A percentile compares a stretch with the other conserved stretches of the same genome.
Evolutionary conservation across 1,140 invertebrate species (phyloP).

Genomic region (Anadara kagoshimensis): DNA sequence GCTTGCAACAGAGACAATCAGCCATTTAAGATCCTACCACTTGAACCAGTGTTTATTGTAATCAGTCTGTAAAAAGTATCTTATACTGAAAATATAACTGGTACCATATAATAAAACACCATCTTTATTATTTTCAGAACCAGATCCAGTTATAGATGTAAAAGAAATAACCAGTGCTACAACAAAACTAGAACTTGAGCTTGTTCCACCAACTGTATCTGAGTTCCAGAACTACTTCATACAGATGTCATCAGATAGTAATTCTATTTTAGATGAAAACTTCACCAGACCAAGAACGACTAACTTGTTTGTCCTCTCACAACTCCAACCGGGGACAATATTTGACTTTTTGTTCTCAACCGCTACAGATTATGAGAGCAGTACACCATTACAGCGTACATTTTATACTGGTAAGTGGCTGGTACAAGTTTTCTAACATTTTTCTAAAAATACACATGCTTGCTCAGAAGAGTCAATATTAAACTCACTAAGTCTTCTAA

Average conservation of each 20-base stretch:
- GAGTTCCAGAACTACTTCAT: constrained; percentile 30
- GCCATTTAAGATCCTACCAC: too few relatives aligned
- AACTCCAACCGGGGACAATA: constrained; percentile 30
- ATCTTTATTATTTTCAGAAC: constrained; percentile 37
- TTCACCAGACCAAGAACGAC: constrained; percentile 3
- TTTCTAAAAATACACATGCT: too few relatives aligned
- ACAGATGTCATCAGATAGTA: constrained; percentile 29
- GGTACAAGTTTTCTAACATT: too few relatives aligned
- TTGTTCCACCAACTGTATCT: constrained; percentile 39
- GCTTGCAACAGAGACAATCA: too few relatives aligned
- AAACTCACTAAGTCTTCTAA: neutral
- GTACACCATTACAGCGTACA: constrained; percentile 11
- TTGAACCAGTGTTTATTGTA: neutral
- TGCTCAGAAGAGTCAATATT: neutral
- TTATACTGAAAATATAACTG: neutral
- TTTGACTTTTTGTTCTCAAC: constrained; percentile 32
- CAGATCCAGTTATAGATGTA: constrained; percentile 41
- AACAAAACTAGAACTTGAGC: constrained; percentile 30
- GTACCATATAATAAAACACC: neutral
- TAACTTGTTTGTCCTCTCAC: constrained; percentile 22
- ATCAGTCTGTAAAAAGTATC: neutral
- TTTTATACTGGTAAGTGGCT: constrained; percentile 33
- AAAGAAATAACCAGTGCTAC: constrained; percentile 40
- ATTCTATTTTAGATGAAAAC: constrained; percentile 5
- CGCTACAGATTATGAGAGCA: constrained; percentile 30